These are phyloP conservation scores for Nilaparvata lugens DNA, from an alignment of 1,140 invertebrate genomes.

Conservation along the genomic window DNA sequence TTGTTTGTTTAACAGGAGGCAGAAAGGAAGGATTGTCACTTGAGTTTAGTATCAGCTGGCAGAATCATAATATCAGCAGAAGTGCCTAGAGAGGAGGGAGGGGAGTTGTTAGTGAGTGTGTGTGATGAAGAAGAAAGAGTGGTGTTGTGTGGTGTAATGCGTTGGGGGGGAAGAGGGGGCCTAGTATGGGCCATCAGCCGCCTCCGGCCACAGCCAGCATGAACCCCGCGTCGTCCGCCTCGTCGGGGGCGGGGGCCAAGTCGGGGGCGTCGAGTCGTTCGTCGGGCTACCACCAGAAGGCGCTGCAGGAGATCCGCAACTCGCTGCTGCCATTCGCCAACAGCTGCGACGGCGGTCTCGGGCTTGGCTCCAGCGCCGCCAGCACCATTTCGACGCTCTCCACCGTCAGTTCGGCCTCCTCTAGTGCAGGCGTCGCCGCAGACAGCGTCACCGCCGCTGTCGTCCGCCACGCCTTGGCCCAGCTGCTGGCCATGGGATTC, in stretches of 20 bases:
- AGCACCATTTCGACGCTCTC: slow-evolving; percentile 61
- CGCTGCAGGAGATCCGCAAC: slow-evolving; percentile 77
- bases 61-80: no score
- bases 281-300: slow-evolving; percentile 75
- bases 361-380: slow-evolving; percentile 59
- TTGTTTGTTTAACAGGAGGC: no score
- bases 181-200: slow-evolving; percentile 52
- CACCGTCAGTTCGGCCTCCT: slow-evolving; percentile 49
- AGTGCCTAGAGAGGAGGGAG: no score
- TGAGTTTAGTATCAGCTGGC: no score
- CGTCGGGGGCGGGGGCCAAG: slow-evolving; percentile 61
- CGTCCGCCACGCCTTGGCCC: slow-evolving; percentile 46
- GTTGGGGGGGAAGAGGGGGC: slow-evolving; percentile 36
- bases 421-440: slow-evolving; percentile 39
- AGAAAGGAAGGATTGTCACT: no score
- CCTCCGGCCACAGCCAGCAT: slow-evolving; percentile 39
- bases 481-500: slow-evolving; percentile 53
- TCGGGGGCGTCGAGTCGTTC: slow-evolving; percentile 48
- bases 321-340: slow-evolving; percentile 76
- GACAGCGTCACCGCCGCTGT: slow-evolving; percentile 36
- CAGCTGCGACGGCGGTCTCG: slow-evolving; percentile 44
- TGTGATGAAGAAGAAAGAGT: no score
- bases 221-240: slow-evolving; percentile 54
- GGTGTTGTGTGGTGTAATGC: slow-evolving; percentile 25
- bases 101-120: no score